Evolutionary conservation across 1,140 invertebrate species (phyloP), one percentile per base, ranked within the genome.

Genomic region (Rhopalosiphum maidis): DNA sequence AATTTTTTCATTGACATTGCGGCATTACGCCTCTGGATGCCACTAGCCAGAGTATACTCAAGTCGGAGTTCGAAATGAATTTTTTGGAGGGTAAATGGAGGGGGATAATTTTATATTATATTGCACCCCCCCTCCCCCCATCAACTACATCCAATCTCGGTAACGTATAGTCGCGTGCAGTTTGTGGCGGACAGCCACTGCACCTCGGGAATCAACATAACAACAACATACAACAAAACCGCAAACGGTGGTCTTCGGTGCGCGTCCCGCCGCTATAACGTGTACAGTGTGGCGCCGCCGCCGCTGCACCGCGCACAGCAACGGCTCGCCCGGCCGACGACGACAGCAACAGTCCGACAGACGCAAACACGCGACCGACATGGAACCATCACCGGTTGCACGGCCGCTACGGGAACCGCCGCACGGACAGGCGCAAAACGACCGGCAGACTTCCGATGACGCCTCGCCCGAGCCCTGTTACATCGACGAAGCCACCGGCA

Each of bases 321-420:
- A 46, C 86, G n/a, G 30, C n/a, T 25, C 83, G 25, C 46, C 46
- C 30, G 86, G 35, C 23, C 18, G 86, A 11, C n/a, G 46, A 51
- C 46, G 46, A n/a, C n/a, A 88, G 46, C 46, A n/a, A 30, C n/a
- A 87, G 86, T 88, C n/a, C n/a, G 46, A 35, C 46, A 48, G 46
- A 88, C 86, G 86, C 30, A 8, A 51, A n/a, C 86, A 88, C 86
- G 86, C 30, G n/a, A 51, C n/a, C 86, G 46, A 88, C 46, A 88
- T 88, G 86, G 46, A 88, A 88, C 6, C 86, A 51, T 88, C 86
- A n/a, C 21, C 46, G 86, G 46, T 25, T 43, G 23, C 48, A 35
- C 85, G n/a, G 23, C 30, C 22, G 25, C 83, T 30, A 22, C 83
- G 23, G 22, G 22, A 85, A 15, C 37, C 21, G 7, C 7, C 37